phyloP scores from a whole-genome alignment of 2,888 invertebrate species.

The Axea sp. region DNA sequence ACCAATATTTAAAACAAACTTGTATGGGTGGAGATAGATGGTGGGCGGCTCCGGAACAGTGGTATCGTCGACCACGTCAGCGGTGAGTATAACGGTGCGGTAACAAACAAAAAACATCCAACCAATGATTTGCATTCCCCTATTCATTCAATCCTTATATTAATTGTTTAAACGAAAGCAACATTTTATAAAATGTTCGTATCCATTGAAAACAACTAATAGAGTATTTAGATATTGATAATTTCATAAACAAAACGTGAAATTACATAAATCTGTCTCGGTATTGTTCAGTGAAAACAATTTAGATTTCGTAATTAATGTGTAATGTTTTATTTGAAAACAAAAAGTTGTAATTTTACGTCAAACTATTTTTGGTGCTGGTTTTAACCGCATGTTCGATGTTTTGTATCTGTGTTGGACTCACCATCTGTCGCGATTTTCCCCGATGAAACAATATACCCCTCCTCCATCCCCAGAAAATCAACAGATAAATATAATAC shows the following conservation, averaged over 20 bases:
- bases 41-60: constrained; percentile 80
- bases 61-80: constrained; percentile 75
- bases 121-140: constrained; percentile 69
- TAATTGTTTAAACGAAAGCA: neutral
- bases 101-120: constrained; percentile 76
- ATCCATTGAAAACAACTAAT: constrained; percentile 5
- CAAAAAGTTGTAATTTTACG: constrained; percentile 30
- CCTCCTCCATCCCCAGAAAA: no score
- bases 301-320: no score
- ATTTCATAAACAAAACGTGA: constrained; percentile 9
- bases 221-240: constrained; percentile 1
- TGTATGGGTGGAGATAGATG: constrained; percentile 78
- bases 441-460: no score
- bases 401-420: constrained; percentile 24
- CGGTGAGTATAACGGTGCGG: constrained; percentile 78
- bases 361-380: constrained; percentile 29
- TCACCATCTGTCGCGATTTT: constrained; percentile 43
- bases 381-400: constrained; percentile 58
- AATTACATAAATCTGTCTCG: no score
- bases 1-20: constrained; percentile 45
- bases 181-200: constrained; percentile 10
- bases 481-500: no score
- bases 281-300: no score
- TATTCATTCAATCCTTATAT: neutral
- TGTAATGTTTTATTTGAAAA: no score